Evolutionary conservation across 2,113 vertebrate genomes (phyloP), one percentile per base, ranked within the genome.

Genomic region (Sinocyclocheilus maitianheensis): DNA sequence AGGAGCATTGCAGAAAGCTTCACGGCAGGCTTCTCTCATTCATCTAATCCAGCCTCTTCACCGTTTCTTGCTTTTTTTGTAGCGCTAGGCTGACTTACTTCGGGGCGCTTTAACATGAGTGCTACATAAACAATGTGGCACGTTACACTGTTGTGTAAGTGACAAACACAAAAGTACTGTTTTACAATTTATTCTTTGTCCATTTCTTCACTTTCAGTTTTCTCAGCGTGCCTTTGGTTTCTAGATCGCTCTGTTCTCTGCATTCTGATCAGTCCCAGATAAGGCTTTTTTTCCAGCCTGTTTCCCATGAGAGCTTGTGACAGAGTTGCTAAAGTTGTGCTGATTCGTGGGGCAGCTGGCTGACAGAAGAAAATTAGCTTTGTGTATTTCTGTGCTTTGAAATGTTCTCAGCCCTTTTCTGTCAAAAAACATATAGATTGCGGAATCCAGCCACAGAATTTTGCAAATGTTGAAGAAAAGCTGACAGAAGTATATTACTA

Each of bases 1-100:
- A 80, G 67, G 43, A 83, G 88, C 84, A 34, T 74, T 85, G 74
- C 79, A 71, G 83, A 89, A 86, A 16, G 12, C 79, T 85, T 46
- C 63, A 76, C 20, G 72, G 3, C 40, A n/a, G 78, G 71, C 55
- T 86, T 34, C 20, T 26, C 71, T 84, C 58, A 30, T 83, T 90
- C 62, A 84, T 88, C 77, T 79, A 81, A 37, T 78, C 40, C 34
- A 30, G 46, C 46, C 46, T 48, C 16, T 75, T 53, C 4, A 34
- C 46, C 1, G 1, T 4, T 37, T 71, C 55, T 46, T 4, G 22
- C 0, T 12, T 55, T 6, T 46, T 55, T 53, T 24, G 16, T 22
- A 60, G 18, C 46, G 2, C 10, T 13, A 72, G 5, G 24, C 46
- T 58, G 18, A 58, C 55, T 72, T n/a, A 11, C 6, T 26, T 71